A percentile compares a stretch with the other conserved stretches of the same genome.
Evolutionary conservation across 92 coral and sea anemone genomes (phyloP).

Genomic region (Zoanthus gigantus): DNA sequence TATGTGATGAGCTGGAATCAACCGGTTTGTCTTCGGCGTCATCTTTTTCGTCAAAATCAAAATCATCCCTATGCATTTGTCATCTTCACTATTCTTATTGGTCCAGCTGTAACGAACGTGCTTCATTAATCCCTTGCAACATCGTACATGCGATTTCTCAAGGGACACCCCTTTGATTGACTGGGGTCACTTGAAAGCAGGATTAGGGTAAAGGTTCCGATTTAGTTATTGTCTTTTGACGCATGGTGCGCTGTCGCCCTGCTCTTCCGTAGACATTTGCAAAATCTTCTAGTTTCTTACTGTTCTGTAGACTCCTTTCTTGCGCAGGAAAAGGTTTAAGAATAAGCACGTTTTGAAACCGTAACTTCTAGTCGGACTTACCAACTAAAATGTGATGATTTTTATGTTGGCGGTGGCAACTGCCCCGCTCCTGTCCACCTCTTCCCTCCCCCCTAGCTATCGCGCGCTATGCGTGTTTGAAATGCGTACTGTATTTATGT

Average conservation of each 20-base stretch:
- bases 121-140: neutral
- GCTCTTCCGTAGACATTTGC: slow-evolving; percentile 1
- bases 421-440: too few relatives aligned
- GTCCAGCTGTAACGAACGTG: neutral
- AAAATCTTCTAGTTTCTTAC: neutral
- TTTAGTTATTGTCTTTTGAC: slow-evolving; percentile 6
- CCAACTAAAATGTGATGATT: neutral
- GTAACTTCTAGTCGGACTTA: neutral
- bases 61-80: too few relatives aligned
- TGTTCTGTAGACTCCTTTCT: slow-evolving; percentile 8
- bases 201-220: neutral
- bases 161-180: neutral
- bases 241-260: neutral
- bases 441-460: too few relatives aligned
- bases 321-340: neutral
- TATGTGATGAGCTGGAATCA: too few relatives aligned
- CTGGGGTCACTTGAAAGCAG: slow-evolving; percentile 6
- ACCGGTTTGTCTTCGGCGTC: too few relatives aligned
- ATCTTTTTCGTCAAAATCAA: too few relatives aligned
- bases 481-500: too few relatives aligned
- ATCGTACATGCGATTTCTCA: neutral
- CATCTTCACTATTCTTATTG: too few relatives aligned
- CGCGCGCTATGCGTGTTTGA: too few relatives aligned
- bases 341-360: neutral
- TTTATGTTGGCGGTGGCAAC: too few relatives aligned